Evolutionary conservation across 2,113 vertebrate species (phyloP), one percentile per base, ranked within the genome.

Genomic region (Hassar affinis): DNA sequence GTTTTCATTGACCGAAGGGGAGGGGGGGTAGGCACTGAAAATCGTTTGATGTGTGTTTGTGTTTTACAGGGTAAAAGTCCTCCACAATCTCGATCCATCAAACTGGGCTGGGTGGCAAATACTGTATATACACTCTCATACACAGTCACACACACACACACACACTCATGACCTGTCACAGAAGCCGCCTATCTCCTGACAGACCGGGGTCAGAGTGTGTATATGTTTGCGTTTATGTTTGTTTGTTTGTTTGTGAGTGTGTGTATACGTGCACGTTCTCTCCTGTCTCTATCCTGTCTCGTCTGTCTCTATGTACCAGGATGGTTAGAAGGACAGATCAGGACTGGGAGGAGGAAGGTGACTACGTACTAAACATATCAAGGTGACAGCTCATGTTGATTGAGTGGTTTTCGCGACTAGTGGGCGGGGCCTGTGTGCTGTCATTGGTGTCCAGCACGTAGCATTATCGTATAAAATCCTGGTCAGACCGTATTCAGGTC

Each of bases 161-260:
- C 66, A 22, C 62, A 35, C 72, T 51, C 62, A 30, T 47, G n/a
- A 49, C 27, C 38, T 76, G 49, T 83, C 68, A 80, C 78, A 78
- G 49, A 83, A 75, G 35, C 33, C 66, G 20, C 82, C 83, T 54
- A 82, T 85, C 75, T 68, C 22, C 69, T 79, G 57, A 59, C 25
- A 75, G 75, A 75, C 75, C 82, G 30, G 42, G 61, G 78, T 86
- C 78, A 77, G 42, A 82, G 64, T 66, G 66, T 59, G 15, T n/a
- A 20, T 79, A 42, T 83, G 78, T 57, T 8, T 66, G 77, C 30
- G 42, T 52, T 9, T 74, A 20, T 74, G 68, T 75, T 57, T 76
- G 54, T n/a, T 80, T n/a, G 54, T 78, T 64, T 64, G 74, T 66
- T 56, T 54, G 72, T 71, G n/a, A n/a, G n/a, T n/a, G 4, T 42